A percentile compares a stretch with the other conserved stretches of the same genome.
These are phyloP conservation scores for Pantelozetes paolii DNA, from an alignment of 2,888 invertebrate species.

Conservation along the genomic window DNA sequence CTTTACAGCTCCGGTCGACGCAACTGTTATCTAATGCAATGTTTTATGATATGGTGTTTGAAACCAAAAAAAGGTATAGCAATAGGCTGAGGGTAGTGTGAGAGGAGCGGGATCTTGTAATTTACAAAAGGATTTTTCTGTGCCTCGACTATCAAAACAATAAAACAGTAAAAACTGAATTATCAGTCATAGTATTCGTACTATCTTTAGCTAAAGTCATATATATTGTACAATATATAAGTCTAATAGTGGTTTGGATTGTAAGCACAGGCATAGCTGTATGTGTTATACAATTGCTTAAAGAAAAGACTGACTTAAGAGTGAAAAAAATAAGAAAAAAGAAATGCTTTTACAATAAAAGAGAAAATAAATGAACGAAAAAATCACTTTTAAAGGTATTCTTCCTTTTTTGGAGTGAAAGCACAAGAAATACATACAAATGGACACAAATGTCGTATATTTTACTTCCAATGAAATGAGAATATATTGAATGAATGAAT, in stretches of 20 bases:
- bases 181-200: slow-evolving; percentile 29
- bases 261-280: background rate
- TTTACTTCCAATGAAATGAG: background rate
- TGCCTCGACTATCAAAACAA: slow-evolving; percentile 31
- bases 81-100: background rate
- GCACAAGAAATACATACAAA: background rate
- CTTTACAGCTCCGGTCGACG: slow-evolving; percentile 32
- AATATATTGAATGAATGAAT: slow-evolving; percentile 8
- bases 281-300: background rate
- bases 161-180: slow-evolving; percentile 36
- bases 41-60: slow-evolving; percentile 30
- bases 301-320: background rate
- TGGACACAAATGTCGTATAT: slow-evolving; percentile 30
- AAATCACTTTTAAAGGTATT: background rate
- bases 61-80: slow-evolving; percentile 21
- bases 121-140: slow-evolving; percentile 32
- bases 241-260: background rate
- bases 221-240: background rate
- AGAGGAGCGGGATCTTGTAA: slow-evolving; percentile 25
- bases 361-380: background rate
- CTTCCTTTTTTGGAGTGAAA: background rate
- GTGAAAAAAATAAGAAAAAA: background rate
- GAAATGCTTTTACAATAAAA: background rate
- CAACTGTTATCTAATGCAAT: slow-evolving; percentile 35
- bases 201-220: background rate